Evolutionary conservation across 1,140 invertebrate species (phyloP), one percentile per base, ranked within the genome.

Genomic region (Euura lappo): DNA sequence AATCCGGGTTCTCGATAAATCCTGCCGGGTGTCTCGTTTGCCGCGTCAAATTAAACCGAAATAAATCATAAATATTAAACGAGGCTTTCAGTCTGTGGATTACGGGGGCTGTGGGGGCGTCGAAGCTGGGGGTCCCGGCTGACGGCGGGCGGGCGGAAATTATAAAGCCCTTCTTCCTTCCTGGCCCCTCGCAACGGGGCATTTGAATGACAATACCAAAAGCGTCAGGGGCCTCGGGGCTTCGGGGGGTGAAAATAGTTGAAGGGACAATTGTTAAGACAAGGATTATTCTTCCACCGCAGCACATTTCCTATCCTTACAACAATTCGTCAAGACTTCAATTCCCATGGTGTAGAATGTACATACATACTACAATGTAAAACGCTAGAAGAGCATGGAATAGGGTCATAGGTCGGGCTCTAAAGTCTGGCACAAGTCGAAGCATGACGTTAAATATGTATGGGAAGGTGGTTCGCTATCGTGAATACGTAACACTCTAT

Each of bases 41-140:
- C 84, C 84, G 80, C 83, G 80, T 84, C 82, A 82, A 84, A 86
- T 86, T 86, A 87, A 88, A 86, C 81, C 79, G 83, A 88, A 86
- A 88, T 88, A 87, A 88, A 88, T 87, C 86, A 87, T 87, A 88
- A 88, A 88, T 88, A 88, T 88, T 86, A 86, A 88, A 87, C 83
- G 85, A 86, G 84, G 82, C 80, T 85, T 85, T 85, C 83, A 83
- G 83, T 79, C 82, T 74, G 69, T 80, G 82, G 83, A 86, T 86
- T 86, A 84, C 78, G 80, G 83, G 84, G 85, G 83, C 6, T 74
- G 13, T 74, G 8, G 44, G 51, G 42, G 51, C 42, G 45, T 68
- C 43, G 46, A 45, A 46, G 65, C 46, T 44, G 51, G 72, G 45
- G 47, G 44, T 65, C 60, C 42, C 70, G 44, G 46, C 64, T 46